Base-by-base conservation (phyloP, 35 echinoderm and acorn worm genomes). In the Apostichopus japonicus region DNA sequence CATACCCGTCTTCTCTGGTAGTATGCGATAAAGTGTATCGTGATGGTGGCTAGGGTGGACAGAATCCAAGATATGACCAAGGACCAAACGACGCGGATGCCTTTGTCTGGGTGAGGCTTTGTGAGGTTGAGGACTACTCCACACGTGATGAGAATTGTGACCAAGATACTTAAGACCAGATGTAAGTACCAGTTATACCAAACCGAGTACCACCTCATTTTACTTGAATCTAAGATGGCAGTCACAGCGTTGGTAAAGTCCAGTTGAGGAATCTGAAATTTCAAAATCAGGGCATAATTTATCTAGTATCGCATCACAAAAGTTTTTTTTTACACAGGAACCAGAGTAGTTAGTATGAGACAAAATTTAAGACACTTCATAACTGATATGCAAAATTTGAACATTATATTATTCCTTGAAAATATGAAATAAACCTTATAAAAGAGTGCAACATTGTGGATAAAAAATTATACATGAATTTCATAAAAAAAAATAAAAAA, bases 131-230 rank as follows among this genome's bases (percentile, higher is more conserved):
- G 73, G 19, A 96, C 92, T 5, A 96, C 75, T 23, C 87, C 95
- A 59, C 91, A 79, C 17, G 94, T 94, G 93, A 96, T 94, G 77
- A 96, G 84, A 57, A 94, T 79, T 21, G 93, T 79, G 77, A 94
- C 51, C 53, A 92, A 13, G 71, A 92, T 82, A 67, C 83, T 92
- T n/a, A 96, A 7, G 10, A 75, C 53, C 1, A 94, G 54, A 79
- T 93, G 94, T 21, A 94, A 90, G 83, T 94, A 62, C 61, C 93
- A 91, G 80, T 94, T 96, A 83, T 94, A 96, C 95, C 95, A 96
- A 6, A 96, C 78, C 4, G 95, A 94, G 93, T 96, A 94, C 93
- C 93, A 94, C 14, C 91, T 79, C 95, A 96, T 96, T 90, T 96
- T 96, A 21, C 79, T 90, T 9, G 92, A 91, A 8, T 96, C 95